Evolutionary conservation across 2,888 invertebrate species (phyloP).

Genomic region (Lepetodrilus schrolli): DNA sequence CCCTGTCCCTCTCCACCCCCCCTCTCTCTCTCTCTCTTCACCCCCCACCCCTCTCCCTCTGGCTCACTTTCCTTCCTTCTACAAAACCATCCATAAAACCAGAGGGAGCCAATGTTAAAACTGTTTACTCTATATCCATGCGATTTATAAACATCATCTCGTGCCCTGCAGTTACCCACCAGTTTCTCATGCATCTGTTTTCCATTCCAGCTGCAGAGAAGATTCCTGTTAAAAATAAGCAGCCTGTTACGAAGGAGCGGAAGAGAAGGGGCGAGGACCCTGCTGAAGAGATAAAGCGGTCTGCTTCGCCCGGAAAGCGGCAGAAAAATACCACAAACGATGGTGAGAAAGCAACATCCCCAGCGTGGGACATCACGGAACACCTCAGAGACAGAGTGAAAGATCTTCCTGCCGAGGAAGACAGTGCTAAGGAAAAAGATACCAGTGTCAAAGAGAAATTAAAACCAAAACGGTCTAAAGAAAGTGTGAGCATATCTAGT

Average conservation of each 20-base stretch:
- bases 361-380: not conserved
- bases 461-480: conserved; percentile 24
- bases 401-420: conserved; percentile 10
- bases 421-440: conserved; percentile 4
- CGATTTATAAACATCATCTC: too few relatives aligned
- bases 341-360: conserved; percentile 19
- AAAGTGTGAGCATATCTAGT: conserved; percentile 17
- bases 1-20: too few relatives aligned
- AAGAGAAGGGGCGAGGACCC: conserved; percentile 16
- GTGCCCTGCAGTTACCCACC: too few relatives aligned
- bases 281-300: conserved; percentile 25
- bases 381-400: conserved; percentile 15
- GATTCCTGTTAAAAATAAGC: not conserved
- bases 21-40: too few relatives aligned
- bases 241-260: conserved; percentile 24
- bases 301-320: conserved; percentile 26
- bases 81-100: too few relatives aligned
- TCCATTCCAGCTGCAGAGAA: conserved; percentile 27
- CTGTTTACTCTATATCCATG: too few relatives aligned
- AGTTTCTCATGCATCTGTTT: not conserved
- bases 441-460: not conserved
- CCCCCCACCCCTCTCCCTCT: too few relatives aligned
- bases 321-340: conserved; percentile 27
- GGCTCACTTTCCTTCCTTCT: too few relatives aligned
- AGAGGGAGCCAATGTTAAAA: too few relatives aligned